A percentile compares a stretch with the other conserved stretches of the same genome.
Conservation (phyloP, 2,797 vertebrate species). For the Clangula hyemalis region DNA sequence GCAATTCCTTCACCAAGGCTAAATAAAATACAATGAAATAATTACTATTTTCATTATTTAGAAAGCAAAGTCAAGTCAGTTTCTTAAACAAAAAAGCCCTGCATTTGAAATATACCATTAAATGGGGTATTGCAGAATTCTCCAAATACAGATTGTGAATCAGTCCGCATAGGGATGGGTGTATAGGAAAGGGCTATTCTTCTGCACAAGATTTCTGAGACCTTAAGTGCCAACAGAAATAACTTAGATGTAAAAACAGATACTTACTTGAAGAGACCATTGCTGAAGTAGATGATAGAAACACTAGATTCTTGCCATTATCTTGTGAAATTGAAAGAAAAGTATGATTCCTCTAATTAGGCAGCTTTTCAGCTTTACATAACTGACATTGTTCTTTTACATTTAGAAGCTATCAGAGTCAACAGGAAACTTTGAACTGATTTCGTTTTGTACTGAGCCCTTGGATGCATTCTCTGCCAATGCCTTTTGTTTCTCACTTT, state of each 20-base stretch:
- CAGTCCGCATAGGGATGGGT: not conserved
- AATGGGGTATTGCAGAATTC: not conserved
- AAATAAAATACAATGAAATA: not conserved
- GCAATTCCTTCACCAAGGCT: not conserved
- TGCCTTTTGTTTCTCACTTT: not conserved
- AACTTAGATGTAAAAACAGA: not conserved
- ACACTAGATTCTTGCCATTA: not conserved
- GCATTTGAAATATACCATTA: not conserved
- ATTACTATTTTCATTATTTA: not conserved
- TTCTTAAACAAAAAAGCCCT: not conserved
- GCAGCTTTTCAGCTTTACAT: not conserved
- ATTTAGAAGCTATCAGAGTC: not conserved
- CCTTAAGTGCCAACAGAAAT: not conserved
- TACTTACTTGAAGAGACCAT: not conserved
- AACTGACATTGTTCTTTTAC: not conserved
- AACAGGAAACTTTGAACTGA: not conserved
- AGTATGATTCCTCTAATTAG: not conserved
- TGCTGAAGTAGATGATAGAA: not conserved
- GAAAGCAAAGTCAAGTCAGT: not conserved
- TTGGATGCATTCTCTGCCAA: not conserved
- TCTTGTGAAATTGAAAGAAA: not conserved
- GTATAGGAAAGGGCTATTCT: not conserved
- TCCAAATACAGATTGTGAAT: not conserved
- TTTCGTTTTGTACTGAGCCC: not conserved
- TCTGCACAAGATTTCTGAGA: not conserved